Percentiles rank a stretch among this genome's conserved stretches.
These are phyloP conservation scores for Choloepus hoffmanni DNA, from an alignment of 2,113 vertebrate species.

Conservation along the genomic window DNA sequence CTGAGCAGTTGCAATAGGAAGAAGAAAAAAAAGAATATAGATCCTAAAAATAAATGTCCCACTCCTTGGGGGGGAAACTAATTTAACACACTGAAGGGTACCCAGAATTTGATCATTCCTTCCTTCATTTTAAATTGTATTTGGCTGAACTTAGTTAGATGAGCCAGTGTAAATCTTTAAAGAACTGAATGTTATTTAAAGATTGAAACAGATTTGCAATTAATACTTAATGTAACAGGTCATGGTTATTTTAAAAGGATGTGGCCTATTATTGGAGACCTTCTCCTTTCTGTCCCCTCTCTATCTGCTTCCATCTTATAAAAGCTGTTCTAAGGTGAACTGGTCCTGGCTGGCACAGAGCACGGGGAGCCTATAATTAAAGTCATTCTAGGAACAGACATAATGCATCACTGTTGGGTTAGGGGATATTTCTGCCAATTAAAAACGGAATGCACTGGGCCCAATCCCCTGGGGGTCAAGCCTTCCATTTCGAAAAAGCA, in stretches of 20 bases:
- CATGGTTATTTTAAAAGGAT: slow-evolving; percentile 69
- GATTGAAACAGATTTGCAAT: slow-evolving; percentile 71
- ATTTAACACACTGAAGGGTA: slow-evolving; percentile 52
- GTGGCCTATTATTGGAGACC: slow-evolving; percentile 64
- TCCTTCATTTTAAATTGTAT: slow-evolving; percentile 67
- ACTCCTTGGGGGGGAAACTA: slow-evolving; percentile 38
- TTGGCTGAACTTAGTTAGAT: slow-evolving; percentile 51
- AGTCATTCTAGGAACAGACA: slow-evolving; percentile 70
- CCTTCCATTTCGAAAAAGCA: slow-evolving; percentile 33
- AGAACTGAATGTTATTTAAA: slow-evolving; percentile 72
- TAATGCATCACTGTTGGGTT: slow-evolving; percentile 21
- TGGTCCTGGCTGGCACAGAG: not conserved
- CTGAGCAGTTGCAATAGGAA: not conserved
- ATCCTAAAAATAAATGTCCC: slow-evolving; percentile 75
- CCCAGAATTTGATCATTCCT: slow-evolving; percentile 51
- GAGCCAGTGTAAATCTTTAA: slow-evolving; percentile 65
- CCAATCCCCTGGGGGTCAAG: not conserved
- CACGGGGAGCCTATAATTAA: slow-evolving; percentile 48
- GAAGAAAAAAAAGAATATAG: not conserved
- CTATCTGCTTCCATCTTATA: slow-evolving; percentile 2
- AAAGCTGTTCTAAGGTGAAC: slow-evolving; percentile 31
- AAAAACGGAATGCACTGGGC: slow-evolving; percentile 29
- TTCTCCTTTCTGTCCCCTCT: not conserved
- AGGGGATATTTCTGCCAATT: slow-evolving; percentile 69
- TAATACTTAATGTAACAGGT: slow-evolving; percentile 72